A percentile compares a stretch with the other conserved stretches of the same genome.
Evolutionary conservation across 2,888 invertebrate species (phyloP).

Genomic region (Dynastes maya): DNA sequence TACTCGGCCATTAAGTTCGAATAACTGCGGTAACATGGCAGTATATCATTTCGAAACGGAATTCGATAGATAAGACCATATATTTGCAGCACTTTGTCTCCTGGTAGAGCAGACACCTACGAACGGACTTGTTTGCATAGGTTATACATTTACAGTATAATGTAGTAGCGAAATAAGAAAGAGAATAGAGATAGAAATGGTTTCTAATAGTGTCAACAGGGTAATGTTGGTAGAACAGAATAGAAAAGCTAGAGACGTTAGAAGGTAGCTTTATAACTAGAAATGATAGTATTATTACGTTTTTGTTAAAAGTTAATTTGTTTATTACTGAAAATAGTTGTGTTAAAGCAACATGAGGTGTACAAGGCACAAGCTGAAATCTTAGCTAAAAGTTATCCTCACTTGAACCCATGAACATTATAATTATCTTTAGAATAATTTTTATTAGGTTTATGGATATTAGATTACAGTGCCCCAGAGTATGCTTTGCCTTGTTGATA

Average conservation of each 20-base stretch:
- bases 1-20: constrained; percentile 17
- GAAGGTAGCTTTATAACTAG: neutral
- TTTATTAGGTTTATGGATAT: no score
- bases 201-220: neutral
- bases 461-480: no score
- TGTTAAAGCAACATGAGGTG: no score
- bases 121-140: neutral
- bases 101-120: neutral
- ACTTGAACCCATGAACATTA: no score
- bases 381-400: no score
- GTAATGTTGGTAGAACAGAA: neutral
- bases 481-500: no score
- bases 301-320: no score
- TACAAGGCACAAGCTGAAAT: no score
- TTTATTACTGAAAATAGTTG: no score
- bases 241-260: neutral
- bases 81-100: constrained; percentile 16
- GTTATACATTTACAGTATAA: neutral
- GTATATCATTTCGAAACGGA: constrained; percentile 41
- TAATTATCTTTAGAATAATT: no score
- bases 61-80: constrained; percentile 39
- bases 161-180: neutral
- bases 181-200: neutral
- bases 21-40: constrained; percentile 33
- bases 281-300: neutral